Conservation (phyloP, 53 echinoderm and acorn worm species). For the Temnopleurus reevesii region DNA sequence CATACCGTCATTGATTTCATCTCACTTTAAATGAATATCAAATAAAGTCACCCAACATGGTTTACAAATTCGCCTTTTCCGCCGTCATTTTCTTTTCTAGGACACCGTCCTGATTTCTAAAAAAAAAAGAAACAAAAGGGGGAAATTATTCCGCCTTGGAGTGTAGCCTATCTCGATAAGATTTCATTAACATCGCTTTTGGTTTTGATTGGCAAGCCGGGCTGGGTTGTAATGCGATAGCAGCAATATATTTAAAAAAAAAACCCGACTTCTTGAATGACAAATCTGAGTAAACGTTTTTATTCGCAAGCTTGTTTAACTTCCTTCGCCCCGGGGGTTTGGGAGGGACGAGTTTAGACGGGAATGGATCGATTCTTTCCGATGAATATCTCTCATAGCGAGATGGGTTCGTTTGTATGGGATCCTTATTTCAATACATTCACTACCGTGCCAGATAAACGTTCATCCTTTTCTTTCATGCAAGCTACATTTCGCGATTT, state of each 20-base stretch:
- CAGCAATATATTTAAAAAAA: conserved; percentile 28
- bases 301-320: conserved; percentile 58
- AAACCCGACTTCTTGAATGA: conserved; percentile 47
- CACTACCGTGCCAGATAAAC: neutral
- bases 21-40: conserved; percentile 30
- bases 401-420: neutral
- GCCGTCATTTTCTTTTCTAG: neutral
- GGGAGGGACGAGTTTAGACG: neutral
- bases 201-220: neutral
- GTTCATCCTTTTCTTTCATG: conserved; percentile 16
- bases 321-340: conserved; percentile 33
- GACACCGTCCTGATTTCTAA: neutral
- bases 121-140: neutral
- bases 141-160: neutral
- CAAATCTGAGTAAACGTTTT: conserved; percentile 56
- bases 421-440: neutral
- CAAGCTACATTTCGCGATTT: conserved; percentile 13
- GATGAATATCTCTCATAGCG: neutral
- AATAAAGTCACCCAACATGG: neutral
- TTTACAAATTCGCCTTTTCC: neutral
- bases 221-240: conserved; percentile 35
- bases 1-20: conserved; percentile 26
- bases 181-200: conserved; percentile 41
- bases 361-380: neutral
- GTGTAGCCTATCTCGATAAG: neutral